Evolutionary conservation across 1,140 invertebrate genomes (phyloP).

Genomic region (Trichonephila clavipes): DNA sequence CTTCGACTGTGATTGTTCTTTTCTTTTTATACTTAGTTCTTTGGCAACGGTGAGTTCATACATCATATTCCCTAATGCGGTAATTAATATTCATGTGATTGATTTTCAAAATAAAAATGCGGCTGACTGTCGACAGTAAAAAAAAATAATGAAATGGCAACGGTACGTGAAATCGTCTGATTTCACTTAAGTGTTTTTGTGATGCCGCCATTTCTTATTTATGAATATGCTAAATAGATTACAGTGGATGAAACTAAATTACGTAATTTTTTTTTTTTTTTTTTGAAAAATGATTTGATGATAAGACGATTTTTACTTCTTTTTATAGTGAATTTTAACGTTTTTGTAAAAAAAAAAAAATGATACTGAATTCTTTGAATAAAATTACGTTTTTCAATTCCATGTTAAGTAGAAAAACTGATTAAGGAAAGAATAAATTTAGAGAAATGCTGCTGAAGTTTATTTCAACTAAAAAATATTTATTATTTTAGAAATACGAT

Average conservation of each 20-base stretch:
- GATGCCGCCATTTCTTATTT: constrained; percentile 18
- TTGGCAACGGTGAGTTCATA: neutral
- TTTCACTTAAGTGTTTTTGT: constrained; percentile 35
- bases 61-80: neutral
- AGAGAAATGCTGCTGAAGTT: neutral
- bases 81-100: constrained; percentile 32
- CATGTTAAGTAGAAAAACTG: neutral
- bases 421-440: constrained; percentile 1
- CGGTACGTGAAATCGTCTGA: constrained; percentile 25
- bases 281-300: constrained; percentile 17
- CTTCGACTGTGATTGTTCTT: neutral
- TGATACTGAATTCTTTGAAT: neutral
- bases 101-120: neutral
- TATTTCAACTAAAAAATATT: neutral
- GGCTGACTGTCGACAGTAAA: neutral
- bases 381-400: neutral
- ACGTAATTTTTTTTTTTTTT: neutral
- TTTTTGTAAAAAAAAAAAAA: neutral
- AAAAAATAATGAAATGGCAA: constrained; percentile 19
- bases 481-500: neutral
- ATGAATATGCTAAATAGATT: constrained; percentile 41
- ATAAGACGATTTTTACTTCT: neutral
- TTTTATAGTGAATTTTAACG: neutral
- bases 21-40: neutral
- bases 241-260: constrained; percentile 4